Percentiles rank a stretch among this genome's conserved stretches.
Conservation (phyloP, 2,888 invertebrate species). For the Flexamia atlantica region DNA sequence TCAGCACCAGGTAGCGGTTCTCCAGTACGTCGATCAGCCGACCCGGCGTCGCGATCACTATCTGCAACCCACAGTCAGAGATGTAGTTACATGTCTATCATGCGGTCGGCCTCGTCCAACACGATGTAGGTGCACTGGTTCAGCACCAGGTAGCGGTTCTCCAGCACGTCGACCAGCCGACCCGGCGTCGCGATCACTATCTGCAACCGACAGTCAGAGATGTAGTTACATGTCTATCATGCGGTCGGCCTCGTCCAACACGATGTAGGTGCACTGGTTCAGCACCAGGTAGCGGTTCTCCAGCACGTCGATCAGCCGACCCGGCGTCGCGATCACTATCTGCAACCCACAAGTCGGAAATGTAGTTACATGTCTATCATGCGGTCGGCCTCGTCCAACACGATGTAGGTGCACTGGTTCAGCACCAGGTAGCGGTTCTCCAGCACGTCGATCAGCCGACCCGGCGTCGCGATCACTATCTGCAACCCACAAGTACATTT, state of each 20-base stretch:
- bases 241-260: conserved; percentile 97
- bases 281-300: conserved; percentile 98
- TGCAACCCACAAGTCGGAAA: conserved; percentile 86
- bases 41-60: conserved; percentile 99
- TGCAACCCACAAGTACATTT: conserved; percentile 90
- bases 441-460: conserved; percentile 98
- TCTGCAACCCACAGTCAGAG: conserved; percentile 86
- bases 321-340: conserved; percentile 99
- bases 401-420: conserved; percentile 98
- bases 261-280: conserved; percentile 98
- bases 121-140: conserved; percentile 99
- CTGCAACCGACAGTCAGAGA: conserved; percentile 84
- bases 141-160: conserved; percentile 97
- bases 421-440: conserved; percentile 98
- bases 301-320: conserved; percentile 98
- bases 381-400: conserved; percentile 97
- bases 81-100: conserved; percentile 99
- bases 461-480: conserved; percentile 99
- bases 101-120: conserved; percentile 97
- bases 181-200: conserved; percentile 99
- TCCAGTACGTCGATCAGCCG: conserved; percentile 99
- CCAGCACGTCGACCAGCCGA: conserved; percentile 98
- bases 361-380: conserved; percentile 99
- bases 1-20: conserved; percentile 97
- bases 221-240: conserved; percentile 99